These are phyloP conservation scores for Drosophila paramelanica DNA, from an alignment of 2,888 invertebrate species.

Conservation along the genomic window DNA sequence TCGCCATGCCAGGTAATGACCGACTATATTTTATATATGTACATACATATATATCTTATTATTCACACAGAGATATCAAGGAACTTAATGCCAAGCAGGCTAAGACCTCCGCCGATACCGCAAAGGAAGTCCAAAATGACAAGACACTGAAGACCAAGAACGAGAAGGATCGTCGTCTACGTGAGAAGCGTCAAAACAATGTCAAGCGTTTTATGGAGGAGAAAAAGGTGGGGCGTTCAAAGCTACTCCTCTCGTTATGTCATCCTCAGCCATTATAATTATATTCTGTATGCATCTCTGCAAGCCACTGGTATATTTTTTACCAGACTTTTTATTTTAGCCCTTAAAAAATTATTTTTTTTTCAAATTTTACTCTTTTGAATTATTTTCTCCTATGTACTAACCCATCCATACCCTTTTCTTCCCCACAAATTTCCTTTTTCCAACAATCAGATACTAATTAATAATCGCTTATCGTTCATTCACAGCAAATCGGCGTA, in stretches of 20 bases:
- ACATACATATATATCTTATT: too few species aligned
- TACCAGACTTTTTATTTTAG: too few species aligned
- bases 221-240: slow-evolving; percentile 87
- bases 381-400: too few species aligned
- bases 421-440: too few species aligned
- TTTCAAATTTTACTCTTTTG: too few species aligned
- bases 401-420: too few species aligned
- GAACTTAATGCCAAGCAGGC: slow-evolving; percentile 98
- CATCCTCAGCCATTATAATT: too few species aligned
- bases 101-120: slow-evolving; percentile 98
- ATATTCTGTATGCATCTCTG: too few species aligned
- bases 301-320: too few species aligned
- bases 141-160: slow-evolving; percentile 98
- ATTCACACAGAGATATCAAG: slow-evolving; percentile 91
- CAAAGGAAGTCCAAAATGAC: slow-evolving; percentile 97
- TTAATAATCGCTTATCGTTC: slow-evolving; percentile 28
- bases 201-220: slow-evolving; percentile 99
- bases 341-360: too few species aligned
- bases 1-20: slow-evolving; percentile 89
- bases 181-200: slow-evolving; percentile 98
- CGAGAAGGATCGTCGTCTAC: slow-evolving; percentile 96
- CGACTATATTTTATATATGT: too few species aligned
- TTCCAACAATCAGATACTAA: slow-evolving; percentile 10
- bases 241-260: background rate
- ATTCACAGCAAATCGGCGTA: slow-evolving; percentile 89